Conservation (phyloP, 2,888 invertebrate species). For the Lomographa bimaculata region DNA sequence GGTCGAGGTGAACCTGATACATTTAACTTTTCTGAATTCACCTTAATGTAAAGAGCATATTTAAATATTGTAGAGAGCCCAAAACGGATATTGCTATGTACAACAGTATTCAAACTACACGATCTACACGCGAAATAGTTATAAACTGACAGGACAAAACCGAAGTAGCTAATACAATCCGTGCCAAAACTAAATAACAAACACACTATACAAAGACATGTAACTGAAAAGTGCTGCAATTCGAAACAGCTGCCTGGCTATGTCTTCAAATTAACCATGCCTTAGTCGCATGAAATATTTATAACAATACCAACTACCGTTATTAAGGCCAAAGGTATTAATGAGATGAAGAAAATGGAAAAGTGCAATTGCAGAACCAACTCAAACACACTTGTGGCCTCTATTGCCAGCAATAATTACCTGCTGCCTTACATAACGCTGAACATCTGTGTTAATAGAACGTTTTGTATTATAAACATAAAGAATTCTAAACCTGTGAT, state of each 20-base stretch:
- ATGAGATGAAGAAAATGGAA: conserved; percentile 18
- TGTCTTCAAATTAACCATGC: not conserved
- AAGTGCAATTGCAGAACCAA: conserved; percentile 18
- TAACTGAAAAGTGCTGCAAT: conserved; percentile 14
- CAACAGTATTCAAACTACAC: too few relatives aligned
- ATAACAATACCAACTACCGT: too few relatives aligned
- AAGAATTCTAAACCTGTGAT: conserved; percentile 35
- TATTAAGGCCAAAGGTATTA: conserved; percentile 18
- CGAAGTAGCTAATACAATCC: too few relatives aligned
- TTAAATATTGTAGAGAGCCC: too few relatives aligned
- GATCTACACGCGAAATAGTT: too few relatives aligned
- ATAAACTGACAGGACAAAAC: too few relatives aligned
- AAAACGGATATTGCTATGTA: too few relatives aligned
- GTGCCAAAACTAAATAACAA: too few relatives aligned
- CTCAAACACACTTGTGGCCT: conserved; percentile 12
- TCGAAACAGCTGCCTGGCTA: conserved; percentile 7
- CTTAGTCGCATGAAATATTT: too few relatives aligned
- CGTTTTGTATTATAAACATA: conserved; percentile 49
- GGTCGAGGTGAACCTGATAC: conserved; percentile 8
- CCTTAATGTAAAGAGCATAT: too few relatives aligned
- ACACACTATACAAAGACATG: conserved; percentile 13
- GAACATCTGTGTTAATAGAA: conserved; percentile 76
- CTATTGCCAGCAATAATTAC: conserved; percentile 14
- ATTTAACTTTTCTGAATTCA: conserved; percentile 1
- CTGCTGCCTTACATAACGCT: conserved; percentile 59